Percentiles rank a stretch among this genome's conserved stretches.
phyloP scores from a whole-genome alignment of 64 coral and sea anemone genomes.

The Stichodactyla mertensii region DNA sequence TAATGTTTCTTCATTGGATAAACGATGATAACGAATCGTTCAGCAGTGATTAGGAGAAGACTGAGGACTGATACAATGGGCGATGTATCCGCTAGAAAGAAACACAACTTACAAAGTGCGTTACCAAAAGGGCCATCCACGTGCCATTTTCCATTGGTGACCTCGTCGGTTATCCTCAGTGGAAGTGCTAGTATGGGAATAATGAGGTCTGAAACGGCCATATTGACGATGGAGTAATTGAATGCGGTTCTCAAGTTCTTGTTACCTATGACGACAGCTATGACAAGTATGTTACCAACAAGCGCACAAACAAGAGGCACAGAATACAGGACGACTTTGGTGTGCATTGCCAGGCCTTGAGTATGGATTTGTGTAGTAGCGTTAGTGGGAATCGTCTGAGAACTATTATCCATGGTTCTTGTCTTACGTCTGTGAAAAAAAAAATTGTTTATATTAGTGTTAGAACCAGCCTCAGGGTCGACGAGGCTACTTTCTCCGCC shows the following conservation, averaged over 20 bases:
- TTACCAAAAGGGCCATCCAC: neutral
- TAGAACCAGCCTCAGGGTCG: too few species aligned
- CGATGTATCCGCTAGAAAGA: neutral
- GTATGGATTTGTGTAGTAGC: too few species aligned
- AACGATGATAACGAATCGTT: neutral
- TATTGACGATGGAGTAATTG: neutral
- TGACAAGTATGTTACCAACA: neutral
- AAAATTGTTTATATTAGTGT: too few species aligned
- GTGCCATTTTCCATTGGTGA: neutral
- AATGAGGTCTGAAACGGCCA: neutral
- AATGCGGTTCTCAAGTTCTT: neutral
- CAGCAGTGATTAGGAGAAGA: neutral
- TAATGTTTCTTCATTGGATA: neutral
- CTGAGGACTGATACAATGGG: neutral
- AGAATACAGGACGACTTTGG: slow-evolving; percentile 9
- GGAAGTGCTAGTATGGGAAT: neutral
- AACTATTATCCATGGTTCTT: too few species aligned
- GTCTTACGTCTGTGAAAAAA: too few species aligned
- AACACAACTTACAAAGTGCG: neutral
- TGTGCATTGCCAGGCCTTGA: neutral
- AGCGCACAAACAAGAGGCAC: slow-evolving; percentile 23
- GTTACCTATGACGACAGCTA: neutral
- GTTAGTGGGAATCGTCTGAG: too few species aligned
- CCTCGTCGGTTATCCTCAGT: neutral
- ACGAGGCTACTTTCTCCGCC: too few species aligned